phyloP scores from a whole-genome alignment of 2,888 invertebrate genomes.

The Synanthedon tipuliformis region DNA sequence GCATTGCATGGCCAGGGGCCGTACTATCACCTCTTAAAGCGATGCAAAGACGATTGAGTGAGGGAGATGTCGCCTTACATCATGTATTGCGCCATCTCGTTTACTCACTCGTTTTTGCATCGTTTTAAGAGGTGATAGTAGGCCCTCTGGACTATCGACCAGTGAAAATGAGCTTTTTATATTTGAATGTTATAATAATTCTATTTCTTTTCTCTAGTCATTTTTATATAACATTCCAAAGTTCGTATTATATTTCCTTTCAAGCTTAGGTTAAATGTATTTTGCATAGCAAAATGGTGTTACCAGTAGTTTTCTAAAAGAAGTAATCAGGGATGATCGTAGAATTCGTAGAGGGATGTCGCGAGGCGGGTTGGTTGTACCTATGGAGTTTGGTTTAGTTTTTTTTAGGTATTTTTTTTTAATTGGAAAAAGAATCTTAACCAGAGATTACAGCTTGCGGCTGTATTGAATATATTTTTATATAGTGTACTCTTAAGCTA shows the following conservation, averaged over 20 bases:
- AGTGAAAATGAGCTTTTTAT: too few species aligned
- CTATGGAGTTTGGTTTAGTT: constrained; percentile 13
- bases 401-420: constrained; percentile 46
- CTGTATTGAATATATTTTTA: constrained; percentile 67
- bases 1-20: too few species aligned
- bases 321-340: constrained; percentile 32
- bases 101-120: too few species aligned
- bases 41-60: too few species aligned
- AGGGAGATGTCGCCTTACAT: too few species aligned
- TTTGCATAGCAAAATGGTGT: constrained; percentile 68
- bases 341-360: constrained; percentile 34
- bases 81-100: too few species aligned
- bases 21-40: too few species aligned
- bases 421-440: constrained; percentile 45
- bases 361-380: constrained; percentile 26
- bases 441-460: constrained; percentile 56
- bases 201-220: constrained; percentile 55
- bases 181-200: constrained; percentile 13
- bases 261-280: constrained; percentile 52
- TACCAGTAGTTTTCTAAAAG: constrained; percentile 36
- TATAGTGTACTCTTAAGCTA: constrained; percentile 63
- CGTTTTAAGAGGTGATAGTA: too few species aligned
- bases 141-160: too few species aligned
- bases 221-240: constrained; percentile 62
- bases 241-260: constrained; percentile 45